Evolutionary conservation across 37 sponge, comb jelly and placozoan genomes (phyloP), one percentile per base, ranked within the genome.

Genomic region (Dysidea cf. avara): DNA sequence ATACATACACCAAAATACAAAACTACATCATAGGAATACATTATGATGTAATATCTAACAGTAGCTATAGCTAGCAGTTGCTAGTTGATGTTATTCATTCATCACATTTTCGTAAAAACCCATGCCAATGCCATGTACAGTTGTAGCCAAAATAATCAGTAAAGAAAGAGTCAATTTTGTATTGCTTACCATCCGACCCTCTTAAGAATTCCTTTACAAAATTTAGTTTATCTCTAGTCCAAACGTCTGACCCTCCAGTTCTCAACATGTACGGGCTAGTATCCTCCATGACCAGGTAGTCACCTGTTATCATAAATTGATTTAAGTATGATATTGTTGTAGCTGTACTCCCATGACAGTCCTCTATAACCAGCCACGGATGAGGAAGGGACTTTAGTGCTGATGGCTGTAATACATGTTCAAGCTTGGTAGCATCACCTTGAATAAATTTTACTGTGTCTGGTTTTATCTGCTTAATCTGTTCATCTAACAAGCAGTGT

Each of bases 101-200:
- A n/a, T n/a, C n/a, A n/a, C n/a, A n/a, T 12, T 36, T 35, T 35
- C 83, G 46, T 35, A 83, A 61, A 34, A 36, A 75, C 2, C 79
- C 78, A 71, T 84, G 71, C 85, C 78, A 78, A 43, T 71, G 58
- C 61, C 74, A 66, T n/a, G 56, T 71, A 13, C 66, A 53, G 59
- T 84, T 84, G 72, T 84, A 84, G 56, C 85, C 85, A 77, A 77
- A 78, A 51, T 72, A 62, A 61, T 84, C 85, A 53, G 78, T 78
- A 39, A 61, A 71, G 25, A 69, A 84, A 7, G 59, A 40, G 56
- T 84, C 85, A 7, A 84, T 73, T 21, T 64, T 55, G 31, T 53
- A 84, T 12, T 72, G 21, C 1, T 78, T 22, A 0, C 53, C 66
- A n/a, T n/a, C n/a, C n/a, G n/a, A n/a, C n/a, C n/a, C n/a, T n/a